Conservation (phyloP, 2,113 vertebrate genomes). For the Mola mola region DNA sequence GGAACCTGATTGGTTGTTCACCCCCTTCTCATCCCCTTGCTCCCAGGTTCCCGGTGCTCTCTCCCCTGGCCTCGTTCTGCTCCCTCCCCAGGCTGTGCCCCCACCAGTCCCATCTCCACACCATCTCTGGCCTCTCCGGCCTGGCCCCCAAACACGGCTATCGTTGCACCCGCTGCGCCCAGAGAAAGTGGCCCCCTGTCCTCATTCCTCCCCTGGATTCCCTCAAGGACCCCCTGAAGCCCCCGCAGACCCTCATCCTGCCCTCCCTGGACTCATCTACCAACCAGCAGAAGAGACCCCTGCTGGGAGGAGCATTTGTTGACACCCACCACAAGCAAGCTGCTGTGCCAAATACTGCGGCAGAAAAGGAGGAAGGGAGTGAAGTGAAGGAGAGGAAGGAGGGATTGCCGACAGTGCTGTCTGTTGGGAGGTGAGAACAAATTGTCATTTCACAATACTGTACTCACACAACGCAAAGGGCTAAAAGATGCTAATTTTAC, state of each 20-base stretch:
- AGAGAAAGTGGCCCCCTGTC: constrained; percentile 91
- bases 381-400: constrained; percentile 66
- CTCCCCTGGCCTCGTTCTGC: constrained; percentile 78
- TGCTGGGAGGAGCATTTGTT: constrained; percentile 56
- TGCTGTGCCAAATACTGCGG: constrained; percentile 61
- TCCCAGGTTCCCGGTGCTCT: constrained; percentile 74
- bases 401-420: constrained; percentile 87
- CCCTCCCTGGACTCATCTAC: constrained; percentile 45
- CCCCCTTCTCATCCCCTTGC: background rate
- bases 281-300: constrained; percentile 70
- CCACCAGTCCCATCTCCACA: constrained; percentile 93
- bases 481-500: too few relatives aligned
- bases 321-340: constrained; percentile 36
- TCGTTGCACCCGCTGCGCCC: constrained; percentile 90
- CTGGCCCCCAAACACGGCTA: constrained; percentile 80
- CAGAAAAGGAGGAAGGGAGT: constrained; percentile 29
- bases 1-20: too few relatives aligned
- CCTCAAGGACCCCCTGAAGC: constrained; percentile 69
- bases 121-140: constrained; percentile 89
- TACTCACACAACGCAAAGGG: background rate
- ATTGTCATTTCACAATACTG: background rate
- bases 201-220: constrained; percentile 75
- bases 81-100: constrained; percentile 82
- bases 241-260: constrained; percentile 55
- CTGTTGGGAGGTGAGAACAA: constrained; percentile 89